Conservation (phyloP, 2,888 invertebrate genomes). For the Pilophorus perplexus region DNA sequence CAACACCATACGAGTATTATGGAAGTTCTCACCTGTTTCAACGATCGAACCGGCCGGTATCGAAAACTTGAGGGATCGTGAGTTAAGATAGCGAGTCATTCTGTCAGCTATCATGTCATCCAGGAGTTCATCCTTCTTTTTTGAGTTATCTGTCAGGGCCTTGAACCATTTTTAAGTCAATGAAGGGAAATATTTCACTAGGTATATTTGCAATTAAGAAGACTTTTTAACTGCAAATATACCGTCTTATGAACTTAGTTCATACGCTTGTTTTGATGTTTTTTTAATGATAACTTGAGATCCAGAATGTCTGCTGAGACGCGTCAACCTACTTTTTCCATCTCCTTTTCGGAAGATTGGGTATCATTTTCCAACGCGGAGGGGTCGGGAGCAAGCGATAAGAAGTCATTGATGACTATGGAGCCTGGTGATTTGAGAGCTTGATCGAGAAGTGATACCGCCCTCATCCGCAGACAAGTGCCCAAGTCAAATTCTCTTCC, state of each 20-base stretch:
- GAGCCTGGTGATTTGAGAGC: slow-evolving; percentile 64
- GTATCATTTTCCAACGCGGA: slow-evolving; percentile 31
- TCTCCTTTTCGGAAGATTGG: slow-evolving; percentile 56
- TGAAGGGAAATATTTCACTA: too few species aligned
- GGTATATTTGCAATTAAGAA: too few species aligned
- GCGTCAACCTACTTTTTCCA: slow-evolving; percentile 53
- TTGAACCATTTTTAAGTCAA: too few species aligned
- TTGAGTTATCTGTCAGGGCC: slow-evolving; percentile 59
- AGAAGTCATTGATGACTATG: slow-evolving; percentile 45
- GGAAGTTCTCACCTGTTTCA: slow-evolving; percentile 6
- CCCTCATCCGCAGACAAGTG: slow-evolving; percentile 73
- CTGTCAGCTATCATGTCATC: slow-evolving; percentile 71
- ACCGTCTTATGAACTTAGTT: too few species aligned
- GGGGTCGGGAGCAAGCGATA: slow-evolving; percentile 43
- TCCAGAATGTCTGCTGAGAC: too few species aligned
- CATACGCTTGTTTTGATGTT: too few species aligned
- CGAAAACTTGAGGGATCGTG: slow-evolving; percentile 76
- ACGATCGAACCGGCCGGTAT: slow-evolving; percentile 56
- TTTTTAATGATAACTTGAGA: not conserved
- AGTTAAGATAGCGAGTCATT: slow-evolving; percentile 69
- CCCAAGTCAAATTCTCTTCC: slow-evolving; percentile 37
- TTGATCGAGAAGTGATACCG: slow-evolving; percentile 71
- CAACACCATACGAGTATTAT: too few species aligned
- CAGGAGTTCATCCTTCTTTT: slow-evolving; percentile 66
- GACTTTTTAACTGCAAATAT: too few species aligned